Evolutionary conservation across 2,888 invertebrate genomes (phyloP).

Genomic region (Limnephilus marmoratus): DNA sequence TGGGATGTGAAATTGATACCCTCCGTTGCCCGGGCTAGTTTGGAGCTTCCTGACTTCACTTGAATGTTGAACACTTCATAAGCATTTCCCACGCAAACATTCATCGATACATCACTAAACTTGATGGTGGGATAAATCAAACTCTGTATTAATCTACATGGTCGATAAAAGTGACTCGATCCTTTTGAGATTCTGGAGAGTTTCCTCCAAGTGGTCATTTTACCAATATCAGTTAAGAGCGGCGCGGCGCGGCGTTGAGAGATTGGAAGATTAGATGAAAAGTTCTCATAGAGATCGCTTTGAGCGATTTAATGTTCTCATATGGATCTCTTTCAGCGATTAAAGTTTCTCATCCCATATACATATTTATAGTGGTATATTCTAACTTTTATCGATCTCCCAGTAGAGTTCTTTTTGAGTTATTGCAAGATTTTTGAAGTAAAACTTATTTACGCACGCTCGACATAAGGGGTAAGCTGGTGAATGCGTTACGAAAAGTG

Average conservation of each 20-base stretch:
- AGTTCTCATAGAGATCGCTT: not conserved
- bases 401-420: too few species aligned
- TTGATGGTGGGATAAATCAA: not conserved
- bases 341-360: not conserved
- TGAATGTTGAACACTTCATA: not conserved
- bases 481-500: too few species aligned
- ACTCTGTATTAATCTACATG: not conserved
- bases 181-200: not conserved
- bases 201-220: not conserved
- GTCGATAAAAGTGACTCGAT: not conserved
- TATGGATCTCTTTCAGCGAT: not conserved
- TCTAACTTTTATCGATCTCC: not conserved
- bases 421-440: too few species aligned
- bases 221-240: not conserved
- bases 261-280: not conserved
- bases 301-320: not conserved
- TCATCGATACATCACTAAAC: not conserved
- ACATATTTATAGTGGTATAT: not conserved
- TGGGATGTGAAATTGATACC: constrained; percentile 24
- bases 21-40: not conserved
- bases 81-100: not conserved
- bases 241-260: not conserved
- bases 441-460: too few species aligned
- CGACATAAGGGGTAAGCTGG: too few species aligned
- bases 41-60: constrained; percentile 6